Evolutionary conservation across 2,113 vertebrate species (phyloP), one percentile per base, ranked within the genome.

Genomic region (Coturnix japonica): DNA sequence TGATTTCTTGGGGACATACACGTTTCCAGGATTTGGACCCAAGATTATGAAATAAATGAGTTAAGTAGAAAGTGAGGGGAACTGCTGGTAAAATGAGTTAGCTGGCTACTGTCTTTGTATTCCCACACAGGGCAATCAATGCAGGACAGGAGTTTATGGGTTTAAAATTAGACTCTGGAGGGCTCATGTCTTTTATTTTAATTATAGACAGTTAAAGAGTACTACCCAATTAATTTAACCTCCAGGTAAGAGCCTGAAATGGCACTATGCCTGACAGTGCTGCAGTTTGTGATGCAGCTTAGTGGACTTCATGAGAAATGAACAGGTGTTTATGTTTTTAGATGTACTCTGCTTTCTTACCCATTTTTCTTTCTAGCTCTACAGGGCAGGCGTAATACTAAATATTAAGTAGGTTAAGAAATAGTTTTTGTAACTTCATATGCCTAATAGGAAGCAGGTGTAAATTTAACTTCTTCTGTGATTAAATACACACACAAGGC

Each of bases 241-340:
- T 83, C 37, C 39, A 33, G 39, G 59, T 71, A 20, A 14, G 61
- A 89, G 70, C 53, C 43, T 56, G 41, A 56, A 64, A 72, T 39
- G 37, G 57, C 64, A 47, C 20, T 44, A 6, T 46, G 30, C 83
- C 65, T 26, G 39, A 6, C 11, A 13, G 81, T 9, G 54, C 78
- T 92, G 69, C 61, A 60, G 54, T 84, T 61, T 19, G 16, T 78
- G n/a, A 18, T 46, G 73, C 74, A 93, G 73, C 79, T 93, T 92
- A 96, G 91, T 53, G 81, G 31, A 59, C 63, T 64, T 11, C 12
- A 10, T 19, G 56, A 80, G 56, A 75, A 74, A 69, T 46, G 85
- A 80, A 43, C 10, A 89, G 64, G 3, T 81, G 70, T 80, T 94
- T 94, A 61, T 86, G 75, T 94, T 88, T 95, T 93, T 72, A 82